These are phyloP conservation scores for Apostichopus parvimensis DNA, from an alignment of 35 echinoderm and acorn worm genomes.

Conservation along the genomic window DNA sequence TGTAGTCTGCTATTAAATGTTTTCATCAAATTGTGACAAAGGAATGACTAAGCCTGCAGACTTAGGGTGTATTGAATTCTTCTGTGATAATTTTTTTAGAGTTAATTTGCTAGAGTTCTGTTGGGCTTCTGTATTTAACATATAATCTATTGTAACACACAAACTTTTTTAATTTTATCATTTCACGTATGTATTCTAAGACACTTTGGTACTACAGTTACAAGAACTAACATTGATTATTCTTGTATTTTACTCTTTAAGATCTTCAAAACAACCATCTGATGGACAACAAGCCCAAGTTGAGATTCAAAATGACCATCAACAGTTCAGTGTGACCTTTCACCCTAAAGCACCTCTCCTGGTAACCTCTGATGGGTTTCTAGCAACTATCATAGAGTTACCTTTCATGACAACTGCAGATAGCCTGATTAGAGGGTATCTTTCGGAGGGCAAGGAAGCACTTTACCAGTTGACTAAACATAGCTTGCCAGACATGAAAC, in stretches of 20 bases:
- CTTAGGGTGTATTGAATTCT: no score
- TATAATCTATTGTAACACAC: no score
- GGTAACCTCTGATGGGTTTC: constrained; percentile 85
- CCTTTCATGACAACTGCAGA: constrained; percentile 56
- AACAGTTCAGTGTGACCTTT: constrained; percentile 73
- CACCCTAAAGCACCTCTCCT: constrained; percentile 71
- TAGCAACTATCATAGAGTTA: constrained; percentile 74
- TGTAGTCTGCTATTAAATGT: no score
- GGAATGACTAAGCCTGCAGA: no score
- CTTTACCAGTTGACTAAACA: constrained; percentile 45
- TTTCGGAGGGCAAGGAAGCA: constrained; percentile 63
- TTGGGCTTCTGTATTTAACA: no score
- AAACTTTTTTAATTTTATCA: no score
- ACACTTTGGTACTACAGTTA: no score
- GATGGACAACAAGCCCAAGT: background rate
- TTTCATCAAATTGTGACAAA: no score
- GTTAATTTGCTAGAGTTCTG: no score
- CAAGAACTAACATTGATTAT: no score
- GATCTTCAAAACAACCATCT: background rate
- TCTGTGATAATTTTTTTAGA: no score
- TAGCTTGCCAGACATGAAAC: constrained; percentile 19
- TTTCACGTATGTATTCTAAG: no score
- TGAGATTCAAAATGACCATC: constrained; percentile 17
- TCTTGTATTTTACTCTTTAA: background rate
- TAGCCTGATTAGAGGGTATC: constrained; percentile 64